Conservation (phyloP, 2,797 vertebrate genomes). For the Sciurus carolinensis region DNA sequence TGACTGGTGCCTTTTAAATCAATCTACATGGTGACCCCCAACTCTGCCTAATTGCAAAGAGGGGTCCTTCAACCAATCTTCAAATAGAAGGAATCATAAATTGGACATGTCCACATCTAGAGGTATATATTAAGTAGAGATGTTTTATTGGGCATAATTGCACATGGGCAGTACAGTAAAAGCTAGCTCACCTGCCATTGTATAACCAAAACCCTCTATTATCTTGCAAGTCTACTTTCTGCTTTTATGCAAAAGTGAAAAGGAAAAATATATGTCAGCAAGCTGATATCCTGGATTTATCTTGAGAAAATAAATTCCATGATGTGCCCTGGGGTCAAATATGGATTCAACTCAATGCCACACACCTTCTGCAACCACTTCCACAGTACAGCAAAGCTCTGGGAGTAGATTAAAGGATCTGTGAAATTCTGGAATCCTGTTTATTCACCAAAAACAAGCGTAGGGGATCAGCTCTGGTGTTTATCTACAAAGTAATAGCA, state of each 20-base stretch:
- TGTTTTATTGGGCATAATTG: conserved; percentile 64
- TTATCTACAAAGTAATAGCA: not conserved
- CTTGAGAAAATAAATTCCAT: conserved; percentile 60
- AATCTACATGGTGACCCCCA: conserved; percentile 13
- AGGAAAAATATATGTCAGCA: conserved; percentile 48
- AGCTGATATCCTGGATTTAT: conserved; percentile 69
- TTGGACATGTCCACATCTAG: conserved; percentile 34
- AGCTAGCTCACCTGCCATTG: conserved; percentile 30
- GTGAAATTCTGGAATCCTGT: not conserved
- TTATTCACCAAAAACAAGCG: not conserved
- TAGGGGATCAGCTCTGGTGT: not conserved
- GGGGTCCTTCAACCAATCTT: conserved; percentile 22
- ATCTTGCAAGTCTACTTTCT: conserved; percentile 2
- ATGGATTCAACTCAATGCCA: conserved; percentile 15
- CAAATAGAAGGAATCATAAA: conserved; percentile 48
- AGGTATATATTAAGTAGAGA: conserved; percentile 67
- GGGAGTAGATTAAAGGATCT: not conserved
- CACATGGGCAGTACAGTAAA: not conserved
- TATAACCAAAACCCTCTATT: conserved; percentile 65
- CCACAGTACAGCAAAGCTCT: fast-evolving
- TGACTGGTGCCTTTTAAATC: conserved; percentile 61
- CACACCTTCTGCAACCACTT: not conserved
- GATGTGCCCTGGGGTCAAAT: not conserved
- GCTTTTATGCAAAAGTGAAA: conserved; percentile 51
- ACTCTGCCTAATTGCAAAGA: conserved; percentile 58